Evolutionary conservation across 2,113 vertebrate genomes (phyloP).

Genomic region (Brachypodius melanocephalos): DNA sequence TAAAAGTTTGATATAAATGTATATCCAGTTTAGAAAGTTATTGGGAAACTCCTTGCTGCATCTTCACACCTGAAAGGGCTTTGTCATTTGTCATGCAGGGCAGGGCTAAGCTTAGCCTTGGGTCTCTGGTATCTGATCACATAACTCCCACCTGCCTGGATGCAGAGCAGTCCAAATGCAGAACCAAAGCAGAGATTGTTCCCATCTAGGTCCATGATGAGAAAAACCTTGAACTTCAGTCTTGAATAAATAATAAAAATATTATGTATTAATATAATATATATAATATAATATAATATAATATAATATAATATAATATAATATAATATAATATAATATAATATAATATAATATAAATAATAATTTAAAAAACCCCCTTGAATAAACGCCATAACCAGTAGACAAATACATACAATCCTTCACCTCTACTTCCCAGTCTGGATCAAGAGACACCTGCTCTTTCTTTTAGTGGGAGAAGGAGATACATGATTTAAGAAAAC

Average conservation of each 20-base stretch:
- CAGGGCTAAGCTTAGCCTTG: not conserved
- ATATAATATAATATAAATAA: no score
- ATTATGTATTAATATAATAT: no score
- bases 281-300: no score
- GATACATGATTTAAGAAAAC: not conserved
- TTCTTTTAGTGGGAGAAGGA: not conserved
- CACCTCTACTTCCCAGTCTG: not conserved
- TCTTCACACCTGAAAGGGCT: not conserved
- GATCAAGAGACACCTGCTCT: not conserved
- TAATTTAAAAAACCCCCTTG: no score
- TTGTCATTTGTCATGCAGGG: not conserved
- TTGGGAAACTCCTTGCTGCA: rapidly evolving
- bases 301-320: no score
- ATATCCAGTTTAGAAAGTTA: not conserved
- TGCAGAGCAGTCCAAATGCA: not conserved
- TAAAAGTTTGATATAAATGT: not conserved
- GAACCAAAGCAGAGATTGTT: not conserved
- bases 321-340: no score
- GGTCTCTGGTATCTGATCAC: not conserved
- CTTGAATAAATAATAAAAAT: no score
- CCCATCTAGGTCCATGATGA: not conserved
- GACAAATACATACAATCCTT: not conserved
- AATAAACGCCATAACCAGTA: not conserved
- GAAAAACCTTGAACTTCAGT: not conserved
- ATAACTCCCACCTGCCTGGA: not conserved